Evolutionary conservation across 1,140 invertebrate genomes (phyloP), one percentile per base, ranked within the genome.

Genomic region (Neoseiulus cucumeris): DNA sequence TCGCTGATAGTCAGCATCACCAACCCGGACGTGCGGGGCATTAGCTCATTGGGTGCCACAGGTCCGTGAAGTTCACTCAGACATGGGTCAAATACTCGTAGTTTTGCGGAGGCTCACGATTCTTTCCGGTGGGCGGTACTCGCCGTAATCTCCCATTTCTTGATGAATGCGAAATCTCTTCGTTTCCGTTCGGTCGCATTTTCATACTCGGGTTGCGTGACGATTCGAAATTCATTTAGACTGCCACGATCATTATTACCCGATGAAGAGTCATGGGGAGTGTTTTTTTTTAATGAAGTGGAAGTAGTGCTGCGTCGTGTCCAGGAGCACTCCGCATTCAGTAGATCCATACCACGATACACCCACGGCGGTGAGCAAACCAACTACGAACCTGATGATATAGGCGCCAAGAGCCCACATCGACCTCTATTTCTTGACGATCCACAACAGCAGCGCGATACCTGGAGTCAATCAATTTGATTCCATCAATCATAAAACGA

Each of bases 271-370:
- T 82, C 89, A 98, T 97, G 64, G 85, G 85, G 4, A 91, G 89
- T 42, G 90, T 95, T 78, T 94, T 94, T 94, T 94, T 74, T 91
- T 85, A 71, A 98, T 89, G 75, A 93, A 97, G 72, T 86, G 90
- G 73, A 88, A 93, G 76, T 96, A 98, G 74, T 97, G 83, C 74
- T 93, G 85, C 1, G 91, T 91, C 22, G 95, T 98, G 73, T 94
- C 89, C 20, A 98, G 75, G 7, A 98, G 78, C 14, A 98, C 92
- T 78, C 74, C 69, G 66, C 72, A 98, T 72, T 91, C 85, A 68
- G 97, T 96, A 55, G 91, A 95, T 67, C 87, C 84, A 76, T 97
- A 95, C 96, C 96, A 99, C 95, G 95, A 98, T 71, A 89, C 88
- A 51, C 93, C 93, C 69, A 98, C 87, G 69, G 85, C 84, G 65